Base-by-base conservation (phyloP, 92 coral and sea anemone genomes). In the Zoanthus sansibaricus region DNA sequence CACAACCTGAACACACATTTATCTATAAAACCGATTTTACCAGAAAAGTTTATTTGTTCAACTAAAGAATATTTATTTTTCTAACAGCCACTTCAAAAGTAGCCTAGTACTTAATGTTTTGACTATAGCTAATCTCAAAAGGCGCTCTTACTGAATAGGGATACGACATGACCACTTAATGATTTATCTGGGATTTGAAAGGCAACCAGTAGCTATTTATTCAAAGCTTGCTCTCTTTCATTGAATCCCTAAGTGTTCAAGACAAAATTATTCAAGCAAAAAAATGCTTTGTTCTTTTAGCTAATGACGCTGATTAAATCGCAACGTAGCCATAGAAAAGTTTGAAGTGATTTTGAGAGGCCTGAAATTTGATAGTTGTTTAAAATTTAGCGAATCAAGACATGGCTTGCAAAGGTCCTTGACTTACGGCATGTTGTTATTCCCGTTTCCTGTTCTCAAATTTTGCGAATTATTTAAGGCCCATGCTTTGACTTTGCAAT, bases 211-310 rank as follows among this genome's bases (percentile, higher is more conserved):
- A 17, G 17, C 44, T 30, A 37, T 30, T 13, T 3, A 52, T 52
- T 18, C 71, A 56, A 78, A 16, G 31, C 52, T 33, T 79, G 32
- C 56, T 9, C 61, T 31, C 42, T 52, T 64, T 64, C 84, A 64
- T 6, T 59, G 37, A 30, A 1, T 33, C 9, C 25, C 14, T 1
- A 64, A 64, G 85, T 80, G 85, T 80, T 80, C 66, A 80, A 74
- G 45, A 32, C 72, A 67, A 66, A 62, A 44, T n/a, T 9, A 44
- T 48, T 25, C 85, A 80, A 66, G 85, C 85, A 67, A 64, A 70
- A 66, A 42, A 67, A 46, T 10, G 48, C 17, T 25, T 76, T 25
- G 21, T 52, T 6, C 47, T 52, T 56, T 55, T 45, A 32, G 21
- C 25, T 61, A 1, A 6, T 6, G 17, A 6, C 0, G 10, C 9